phyloP scores from a whole-genome alignment of 2,888 invertebrate species.

The Drosophila anceps region DNA sequence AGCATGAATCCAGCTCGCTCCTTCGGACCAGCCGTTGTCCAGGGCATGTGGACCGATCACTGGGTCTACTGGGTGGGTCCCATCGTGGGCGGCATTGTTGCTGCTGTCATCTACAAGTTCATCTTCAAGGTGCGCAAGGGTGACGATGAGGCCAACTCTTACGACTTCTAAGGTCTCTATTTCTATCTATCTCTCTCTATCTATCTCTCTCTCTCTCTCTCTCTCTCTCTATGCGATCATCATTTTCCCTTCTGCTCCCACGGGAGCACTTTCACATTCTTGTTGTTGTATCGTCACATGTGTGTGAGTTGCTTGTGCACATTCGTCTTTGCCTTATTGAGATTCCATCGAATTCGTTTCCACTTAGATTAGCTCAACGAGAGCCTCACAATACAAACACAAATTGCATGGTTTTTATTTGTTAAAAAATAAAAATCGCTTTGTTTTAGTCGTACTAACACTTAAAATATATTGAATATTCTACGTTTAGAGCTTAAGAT shows the following conservation, averaged over 20 bases:
- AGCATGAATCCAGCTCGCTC: constrained; percentile 97
- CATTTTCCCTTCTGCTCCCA: background rate
- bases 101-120: constrained; percentile 90
- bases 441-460: constrained; percentile 59
- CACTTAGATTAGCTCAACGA: constrained; percentile 37
- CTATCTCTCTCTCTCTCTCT: background rate
- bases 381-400: constrained; percentile 36
- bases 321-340: constrained; percentile 39
- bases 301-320: constrained; percentile 29
- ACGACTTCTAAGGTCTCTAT: constrained; percentile 88
- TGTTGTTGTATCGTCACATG: constrained; percentile 59
- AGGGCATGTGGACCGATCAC: constrained; percentile 91
- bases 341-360: constrained; percentile 25
- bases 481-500: constrained; percentile 68
- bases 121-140: constrained; percentile 90
- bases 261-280: constrained; percentile 12
- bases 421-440: constrained; percentile 71
- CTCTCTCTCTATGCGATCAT: background rate
- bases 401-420: constrained; percentile 70
- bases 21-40: constrained; percentile 94
- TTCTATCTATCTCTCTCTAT: no score
- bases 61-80: constrained; percentile 97
- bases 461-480: constrained; percentile 56
- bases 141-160: constrained; percentile 90
- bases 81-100: constrained; percentile 90